Conservation (phyloP, 2,797 vertebrate species). For the Micrastur ruficollis region DNA sequence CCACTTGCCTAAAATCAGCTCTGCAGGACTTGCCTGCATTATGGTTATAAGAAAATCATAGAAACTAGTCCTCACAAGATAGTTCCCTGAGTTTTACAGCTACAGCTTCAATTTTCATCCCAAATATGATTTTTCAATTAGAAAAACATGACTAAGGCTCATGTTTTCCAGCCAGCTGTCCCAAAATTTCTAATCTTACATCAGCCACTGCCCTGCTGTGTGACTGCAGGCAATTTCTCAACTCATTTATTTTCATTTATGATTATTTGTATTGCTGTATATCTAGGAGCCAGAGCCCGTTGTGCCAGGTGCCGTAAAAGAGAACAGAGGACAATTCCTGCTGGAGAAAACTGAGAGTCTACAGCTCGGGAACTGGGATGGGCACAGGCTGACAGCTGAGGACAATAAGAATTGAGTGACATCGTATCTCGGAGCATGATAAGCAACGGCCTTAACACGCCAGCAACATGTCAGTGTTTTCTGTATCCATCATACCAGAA, state of each 20-base stretch:
- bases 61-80: background rate
- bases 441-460: background rate
- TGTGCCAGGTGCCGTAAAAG: conserved; percentile 28
- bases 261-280: conserved; percentile 41
- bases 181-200: conserved; percentile 63
- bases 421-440: background rate
- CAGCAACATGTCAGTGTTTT: background rate
- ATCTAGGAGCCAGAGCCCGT: background rate
- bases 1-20: background rate
- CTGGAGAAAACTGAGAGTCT: background rate
- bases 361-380: background rate
- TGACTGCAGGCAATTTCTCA: conserved; percentile 61
- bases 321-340: background rate
- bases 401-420: background rate
- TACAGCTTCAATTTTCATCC: conserved; percentile 36
- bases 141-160: conserved; percentile 57
- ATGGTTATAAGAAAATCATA: background rate
- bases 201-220: conserved; percentile 62
- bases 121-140: conserved; percentile 59
- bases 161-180: conserved; percentile 58
- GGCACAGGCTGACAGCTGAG: background rate
- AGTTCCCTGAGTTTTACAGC: background rate
- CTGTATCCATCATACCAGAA: background rate
- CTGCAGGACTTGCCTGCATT: background rate
- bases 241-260: conserved; percentile 65